Conservation (phyloP, 92 coral and sea anemone genomes). For the Palythoa heliodiscus region DNA sequence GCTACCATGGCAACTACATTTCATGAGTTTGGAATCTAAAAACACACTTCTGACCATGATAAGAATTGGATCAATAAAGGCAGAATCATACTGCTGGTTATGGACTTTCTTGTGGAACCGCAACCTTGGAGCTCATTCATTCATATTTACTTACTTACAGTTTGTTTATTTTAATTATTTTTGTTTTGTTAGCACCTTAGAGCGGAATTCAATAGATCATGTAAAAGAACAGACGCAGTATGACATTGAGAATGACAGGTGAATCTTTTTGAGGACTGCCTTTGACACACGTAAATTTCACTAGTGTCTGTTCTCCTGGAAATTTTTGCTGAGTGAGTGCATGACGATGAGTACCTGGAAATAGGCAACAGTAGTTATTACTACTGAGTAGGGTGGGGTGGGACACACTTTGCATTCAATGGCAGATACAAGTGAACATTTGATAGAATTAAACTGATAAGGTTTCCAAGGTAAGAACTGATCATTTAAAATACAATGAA, state of each 20-base stretch:
- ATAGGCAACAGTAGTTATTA: conserved; percentile 41
- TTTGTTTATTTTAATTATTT: conserved; percentile 23
- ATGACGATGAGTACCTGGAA: conserved; percentile 36
- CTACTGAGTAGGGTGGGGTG: background rate
- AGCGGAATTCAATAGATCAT: conserved; percentile 49
- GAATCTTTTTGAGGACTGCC: conserved; percentile 35
- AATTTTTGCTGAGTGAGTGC: conserved; percentile 28
- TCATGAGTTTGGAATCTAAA: too few relatives aligned
- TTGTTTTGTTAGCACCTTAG: conserved; percentile 43
- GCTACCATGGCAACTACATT: too few relatives aligned
- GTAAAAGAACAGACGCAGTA: conserved; percentile 41
- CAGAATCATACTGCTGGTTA: background rate
- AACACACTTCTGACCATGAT: background rate
- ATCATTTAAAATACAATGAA: too few relatives aligned
- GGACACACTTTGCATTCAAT: background rate
- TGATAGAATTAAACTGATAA: too few relatives aligned
- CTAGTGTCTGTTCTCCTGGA: background rate
- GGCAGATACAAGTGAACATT: conserved; percentile 1
- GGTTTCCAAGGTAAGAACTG: too few relatives aligned
- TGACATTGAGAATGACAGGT: conserved; percentile 44
- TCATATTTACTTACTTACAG: background rate
- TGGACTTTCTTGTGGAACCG: background rate
- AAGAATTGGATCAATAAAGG: too few relatives aligned
- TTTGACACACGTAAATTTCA: background rate
- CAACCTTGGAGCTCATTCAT: background rate